Conservation (phyloP, 2,113 vertebrate species). For the Cololabis saira region DNA sequence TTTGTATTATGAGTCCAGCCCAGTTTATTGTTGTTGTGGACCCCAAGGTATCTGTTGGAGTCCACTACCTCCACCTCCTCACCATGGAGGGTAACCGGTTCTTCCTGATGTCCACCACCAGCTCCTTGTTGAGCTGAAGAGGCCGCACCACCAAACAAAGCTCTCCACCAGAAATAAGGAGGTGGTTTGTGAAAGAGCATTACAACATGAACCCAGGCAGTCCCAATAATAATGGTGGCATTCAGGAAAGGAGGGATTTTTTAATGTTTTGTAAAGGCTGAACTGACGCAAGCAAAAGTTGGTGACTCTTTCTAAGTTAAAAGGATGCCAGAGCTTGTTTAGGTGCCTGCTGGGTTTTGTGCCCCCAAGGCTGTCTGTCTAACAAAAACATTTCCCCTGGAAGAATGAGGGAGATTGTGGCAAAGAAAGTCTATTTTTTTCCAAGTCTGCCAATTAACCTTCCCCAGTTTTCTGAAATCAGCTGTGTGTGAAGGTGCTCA, state of each 20-base stretch:
- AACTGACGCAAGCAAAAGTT: not conserved
- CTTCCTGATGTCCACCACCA: no score
- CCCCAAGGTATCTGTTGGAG: no score
- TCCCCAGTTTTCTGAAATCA: constrained; percentile 45
- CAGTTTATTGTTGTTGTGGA: no score
- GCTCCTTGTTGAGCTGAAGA: no score
- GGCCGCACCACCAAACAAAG: no score
- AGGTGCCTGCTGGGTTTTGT: constrained; percentile 8
- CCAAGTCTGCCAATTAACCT: constrained; percentile 45
- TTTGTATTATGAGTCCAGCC: no score
- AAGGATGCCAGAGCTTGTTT: constrained; percentile 13
- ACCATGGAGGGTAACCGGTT: no score
- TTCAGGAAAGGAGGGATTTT: constrained; percentile 4
- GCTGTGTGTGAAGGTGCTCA: constrained; percentile 14
- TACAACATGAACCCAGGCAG: constrained; percentile 1
- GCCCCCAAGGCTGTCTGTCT: constrained; percentile 24
- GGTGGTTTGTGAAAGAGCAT: not conserved
- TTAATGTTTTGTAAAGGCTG: not conserved
- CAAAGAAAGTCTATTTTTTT: constrained; percentile 18
- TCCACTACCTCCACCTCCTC: no score
- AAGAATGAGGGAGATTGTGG: constrained; percentile 21
- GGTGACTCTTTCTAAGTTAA: constrained; percentile 17
- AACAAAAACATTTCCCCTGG: constrained; percentile 19
- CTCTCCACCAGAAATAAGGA: no score
- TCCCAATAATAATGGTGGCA: not conserved